Conservation (phyloP, 2,113 vertebrate genomes). For the Ascaphus truei region DNA sequence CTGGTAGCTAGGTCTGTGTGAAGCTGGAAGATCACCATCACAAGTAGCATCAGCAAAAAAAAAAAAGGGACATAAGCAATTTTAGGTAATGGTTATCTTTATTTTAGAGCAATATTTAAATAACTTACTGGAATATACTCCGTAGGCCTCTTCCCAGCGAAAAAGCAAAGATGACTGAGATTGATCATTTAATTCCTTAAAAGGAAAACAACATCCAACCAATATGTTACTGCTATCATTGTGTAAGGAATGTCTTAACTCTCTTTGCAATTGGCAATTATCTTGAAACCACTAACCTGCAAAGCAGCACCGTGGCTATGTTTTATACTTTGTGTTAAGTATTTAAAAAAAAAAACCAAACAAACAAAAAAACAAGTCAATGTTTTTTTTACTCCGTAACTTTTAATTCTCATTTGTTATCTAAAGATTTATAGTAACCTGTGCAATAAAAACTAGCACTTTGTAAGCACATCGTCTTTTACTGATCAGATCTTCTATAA, state of each 20-base stretch:
- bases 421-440: too few species aligned
- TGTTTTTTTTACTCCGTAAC: too few species aligned
- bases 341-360: not conserved
- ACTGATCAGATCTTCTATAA: not conserved
- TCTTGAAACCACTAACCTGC: not conserved
- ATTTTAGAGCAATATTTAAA: too few species aligned
- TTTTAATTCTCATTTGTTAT: too few species aligned
- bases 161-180: not conserved
- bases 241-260: not conserved
- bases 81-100: too few species aligned
- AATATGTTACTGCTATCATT: conserved; percentile 11
- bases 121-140: too few species aligned
- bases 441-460: too few species aligned
- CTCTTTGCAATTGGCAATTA: conserved; percentile 12
- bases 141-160: too few species aligned
- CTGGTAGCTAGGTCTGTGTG: conserved; percentile 43
- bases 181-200: not conserved
- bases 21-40: conserved; percentile 36
- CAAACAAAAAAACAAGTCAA: too few species aligned
- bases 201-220: not conserved
- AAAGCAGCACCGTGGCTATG: not conserved
- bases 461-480: too few species aligned
- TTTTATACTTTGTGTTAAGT: not conserved
- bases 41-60: not conserved
- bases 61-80: too few species aligned